Percentiles rank a stretch among this genome's conserved stretches.
phyloP scores from a whole-genome alignment of 2,797 vertebrate genomes.

The Myripristis jacobus region DNA sequence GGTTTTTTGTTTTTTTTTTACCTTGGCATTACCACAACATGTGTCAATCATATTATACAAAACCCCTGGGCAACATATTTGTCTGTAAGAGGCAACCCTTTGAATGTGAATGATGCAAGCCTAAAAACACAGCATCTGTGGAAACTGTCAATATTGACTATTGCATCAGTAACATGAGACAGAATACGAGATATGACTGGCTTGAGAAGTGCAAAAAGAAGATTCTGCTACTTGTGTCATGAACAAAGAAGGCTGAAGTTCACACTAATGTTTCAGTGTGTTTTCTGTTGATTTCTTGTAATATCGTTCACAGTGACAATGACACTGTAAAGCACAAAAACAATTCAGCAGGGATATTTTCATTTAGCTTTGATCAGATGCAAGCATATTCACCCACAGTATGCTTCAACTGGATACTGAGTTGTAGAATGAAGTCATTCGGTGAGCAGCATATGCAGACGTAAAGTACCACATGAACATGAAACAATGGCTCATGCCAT shows the following conservation, averaged over 20 bases:
- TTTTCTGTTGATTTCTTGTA: not conserved
- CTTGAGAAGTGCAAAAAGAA: conserved; percentile 39
- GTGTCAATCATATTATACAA: conserved; percentile 46
- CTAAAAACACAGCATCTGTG: conserved; percentile 42
- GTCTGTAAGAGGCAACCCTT: conserved; percentile 27
- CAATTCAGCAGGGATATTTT: not conserved
- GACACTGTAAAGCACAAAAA: not conserved
- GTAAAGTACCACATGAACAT: too few species aligned
- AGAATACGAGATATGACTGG: conserved; percentile 48
- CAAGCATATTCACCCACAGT: not conserved
- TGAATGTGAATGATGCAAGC: conserved; percentile 58
- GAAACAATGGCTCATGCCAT: too few species aligned
- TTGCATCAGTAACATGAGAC: conserved; percentile 69
- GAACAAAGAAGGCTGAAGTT: conserved; percentile 25
- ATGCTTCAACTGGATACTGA: too few species aligned
- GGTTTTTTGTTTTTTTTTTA: not conserved
- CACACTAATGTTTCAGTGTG: conserved; percentile 1
- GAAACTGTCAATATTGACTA: conserved; percentile 49
- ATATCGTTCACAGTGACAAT: not conserved
- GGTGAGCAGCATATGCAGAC: too few species aligned
- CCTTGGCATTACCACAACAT: conserved; percentile 15
- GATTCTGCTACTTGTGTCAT: conserved; percentile 22
- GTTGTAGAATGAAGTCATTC: too few species aligned
- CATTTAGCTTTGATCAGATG: not conserved
- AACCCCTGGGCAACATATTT: conserved; percentile 25